Evolutionary conservation across 2,888 invertebrate species (phyloP).

Genomic region (Elgonia sp.): DNA sequence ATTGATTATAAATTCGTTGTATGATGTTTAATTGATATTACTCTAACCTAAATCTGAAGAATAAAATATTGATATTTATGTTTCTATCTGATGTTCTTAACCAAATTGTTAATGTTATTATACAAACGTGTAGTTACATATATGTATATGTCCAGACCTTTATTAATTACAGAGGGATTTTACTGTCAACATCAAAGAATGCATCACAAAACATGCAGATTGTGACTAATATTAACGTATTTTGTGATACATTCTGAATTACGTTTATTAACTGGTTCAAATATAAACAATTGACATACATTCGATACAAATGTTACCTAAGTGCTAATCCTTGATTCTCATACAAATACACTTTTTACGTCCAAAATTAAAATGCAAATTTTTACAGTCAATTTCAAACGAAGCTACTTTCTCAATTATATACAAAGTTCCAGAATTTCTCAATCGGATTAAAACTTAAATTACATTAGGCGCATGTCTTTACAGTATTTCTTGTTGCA

Average conservation of each 20-base stretch:
- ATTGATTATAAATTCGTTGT: too few species aligned
- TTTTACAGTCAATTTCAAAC: constrained; percentile 6
- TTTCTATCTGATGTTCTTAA: too few species aligned
- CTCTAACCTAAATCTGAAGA: too few species aligned
- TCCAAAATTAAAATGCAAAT: background rate
- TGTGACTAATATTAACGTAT: background rate
- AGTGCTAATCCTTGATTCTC: constrained; percentile 20
- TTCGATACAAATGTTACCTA: constrained; percentile 32
- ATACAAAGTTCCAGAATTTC: constrained; percentile 64
- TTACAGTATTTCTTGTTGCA: constrained; percentile 39
- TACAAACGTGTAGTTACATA: constrained; percentile 33
- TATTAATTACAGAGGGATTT: constrained; percentile 63
- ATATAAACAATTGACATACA: constrained; percentile 48
- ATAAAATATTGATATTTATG: too few species aligned
- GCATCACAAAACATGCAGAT: constrained; percentile 42
- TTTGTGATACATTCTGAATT: constrained; percentile 58
- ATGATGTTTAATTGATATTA: too few species aligned
- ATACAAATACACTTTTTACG: constrained; percentile 4
- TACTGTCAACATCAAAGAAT: constrained; percentile 38
- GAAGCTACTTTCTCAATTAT: background rate
- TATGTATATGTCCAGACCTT: constrained; percentile 47
- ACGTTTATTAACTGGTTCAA: constrained; percentile 51
- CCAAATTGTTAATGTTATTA: constrained; percentile 18
- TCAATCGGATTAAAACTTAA: constrained; percentile 54
- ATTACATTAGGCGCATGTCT: constrained; percentile 51